Base-by-base conservation (phyloP, 2,797 vertebrate species). In the Threskiornis aethiopicus region DNA sequence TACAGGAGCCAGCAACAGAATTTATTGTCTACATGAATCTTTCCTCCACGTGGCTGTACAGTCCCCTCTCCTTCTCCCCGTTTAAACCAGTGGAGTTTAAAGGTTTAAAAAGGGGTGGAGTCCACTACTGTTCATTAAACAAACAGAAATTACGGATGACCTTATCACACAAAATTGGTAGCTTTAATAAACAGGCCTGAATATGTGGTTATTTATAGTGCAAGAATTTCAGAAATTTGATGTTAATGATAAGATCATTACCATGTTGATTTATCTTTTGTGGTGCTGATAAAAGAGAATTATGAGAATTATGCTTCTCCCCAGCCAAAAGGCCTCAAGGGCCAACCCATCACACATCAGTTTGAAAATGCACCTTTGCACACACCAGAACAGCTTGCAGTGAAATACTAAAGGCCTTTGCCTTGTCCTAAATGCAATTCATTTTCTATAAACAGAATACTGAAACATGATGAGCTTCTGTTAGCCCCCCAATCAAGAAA, bases 211-310 rank as follows among this genome's bases (percentile, higher is more conserved):
- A 85, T 55, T 73, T 89, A 70, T 20, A 75, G 35, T 29, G 31
- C 29, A 93, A 67, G 22, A 65, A 96, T 66, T 70, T 82, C 44
- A 87, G 46, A 81, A 96, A 89, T n/a, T 78, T 88, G 41, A 65
- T 83, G 59, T 5, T 67, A 75, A 52, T 21, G 51, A 69, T 77
- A 92, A 77, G 44, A 80, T 93, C 88, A 87, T 79, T 57, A 66
- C 49, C 51, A 52, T 87, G n/a, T 16, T 59, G 22, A 78, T 78
- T 88, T 94, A 44, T 84, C 67, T 8, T 42, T 57, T 42, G 16
- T 80, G 64, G 6, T 93, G 80, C 84, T 93, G 67, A 95, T 87
- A 93, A 57, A 86, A 93, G 46, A 66, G 52, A 95, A 87, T 89
- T 87, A 91, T 33, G 57, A 83, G 24, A 62, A 87, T 41, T 61